Base-by-base conservation (phyloP, 2,797 vertebrate genomes). In the Percopsis omiscomaycus region DNA sequence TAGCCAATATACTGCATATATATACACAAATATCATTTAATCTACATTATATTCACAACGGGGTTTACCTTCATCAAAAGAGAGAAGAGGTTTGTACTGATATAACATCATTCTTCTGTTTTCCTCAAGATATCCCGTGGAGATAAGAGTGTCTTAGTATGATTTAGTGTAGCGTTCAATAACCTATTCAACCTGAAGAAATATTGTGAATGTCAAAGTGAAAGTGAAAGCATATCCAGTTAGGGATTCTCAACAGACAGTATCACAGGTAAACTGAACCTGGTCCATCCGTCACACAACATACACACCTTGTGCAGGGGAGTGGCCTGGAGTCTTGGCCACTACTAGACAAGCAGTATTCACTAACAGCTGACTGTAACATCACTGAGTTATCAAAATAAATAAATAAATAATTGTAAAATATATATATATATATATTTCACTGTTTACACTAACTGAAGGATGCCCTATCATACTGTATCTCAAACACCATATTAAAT, bases 321-420 rank as follows among this genome's bases (percentile, higher is more conserved):
- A 70, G 29, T 29, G 30, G 28, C n/a, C 11, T 47, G 9, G 27
- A 32, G 49, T 52, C 48, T 49, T 12, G 44, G 48, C 55, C 47
- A 3, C 10, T 27, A 4, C 50, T 62, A 72, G 73, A 71, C 57
- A 64, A 64, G 54, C 27, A 74, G 60, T 58, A 70, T 70, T 67
- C 72, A 73, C 73, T 78, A 45, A 44, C 74, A 50, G 12, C 81
- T 78, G 83, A 79, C 83, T 74, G 68, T 57, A 49, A 68, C 68
- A 61, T 68, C 78, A 64, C 46, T 51, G 68, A 37, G 44, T 37
- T 10, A 52, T 55, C 22, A 56, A 8, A 37, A 37, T 37, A 37
- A 37, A 37, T 37, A 37, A 37, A 8, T 37, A 37, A 37, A 37
- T 37, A 55, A 74, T 66, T 59, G 72, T 66, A 74, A 75, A 62